A percentile compares a stretch with the other conserved stretches of the same genome.
phyloP scores from a whole-genome alignment of 2,888 invertebrate species.

The Clunio marinus region DNA sequence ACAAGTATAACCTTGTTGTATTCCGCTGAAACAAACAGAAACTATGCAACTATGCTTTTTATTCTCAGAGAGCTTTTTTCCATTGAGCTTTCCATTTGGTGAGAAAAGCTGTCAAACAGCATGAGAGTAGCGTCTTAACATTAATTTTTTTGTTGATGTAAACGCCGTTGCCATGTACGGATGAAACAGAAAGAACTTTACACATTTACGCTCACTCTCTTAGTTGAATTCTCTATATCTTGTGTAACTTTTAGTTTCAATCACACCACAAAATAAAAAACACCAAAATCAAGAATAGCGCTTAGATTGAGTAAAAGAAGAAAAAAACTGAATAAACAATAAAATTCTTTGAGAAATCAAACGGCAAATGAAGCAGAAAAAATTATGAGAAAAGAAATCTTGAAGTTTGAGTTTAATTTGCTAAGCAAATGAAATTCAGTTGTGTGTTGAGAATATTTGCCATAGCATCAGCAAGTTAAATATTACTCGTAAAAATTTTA shows the following conservation, averaged over 20 bases:
- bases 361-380: background rate
- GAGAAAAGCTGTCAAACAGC: too few species aligned
- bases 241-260: background rate
- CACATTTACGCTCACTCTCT: background rate
- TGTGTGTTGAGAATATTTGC: background rate
- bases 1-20: background rate
- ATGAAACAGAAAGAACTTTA: background rate
- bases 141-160: background rate
- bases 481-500: too few species aligned
- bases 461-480: background rate
- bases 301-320: background rate
- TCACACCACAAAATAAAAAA: background rate
- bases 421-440: background rate
- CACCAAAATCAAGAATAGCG: background rate
- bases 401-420: background rate
- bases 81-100: background rate
- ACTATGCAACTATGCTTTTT: background rate
- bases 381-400: background rate
- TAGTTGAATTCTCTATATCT: background rate
- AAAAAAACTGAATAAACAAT: slow-evolving; percentile 9
- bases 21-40: background rate
- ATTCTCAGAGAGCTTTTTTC: background rate
- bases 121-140: background rate
- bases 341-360: background rate
- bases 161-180: background rate